Base-by-base conservation (phyloP, 2,113 vertebrate species). In the Casuarius casuarius region DNA sequence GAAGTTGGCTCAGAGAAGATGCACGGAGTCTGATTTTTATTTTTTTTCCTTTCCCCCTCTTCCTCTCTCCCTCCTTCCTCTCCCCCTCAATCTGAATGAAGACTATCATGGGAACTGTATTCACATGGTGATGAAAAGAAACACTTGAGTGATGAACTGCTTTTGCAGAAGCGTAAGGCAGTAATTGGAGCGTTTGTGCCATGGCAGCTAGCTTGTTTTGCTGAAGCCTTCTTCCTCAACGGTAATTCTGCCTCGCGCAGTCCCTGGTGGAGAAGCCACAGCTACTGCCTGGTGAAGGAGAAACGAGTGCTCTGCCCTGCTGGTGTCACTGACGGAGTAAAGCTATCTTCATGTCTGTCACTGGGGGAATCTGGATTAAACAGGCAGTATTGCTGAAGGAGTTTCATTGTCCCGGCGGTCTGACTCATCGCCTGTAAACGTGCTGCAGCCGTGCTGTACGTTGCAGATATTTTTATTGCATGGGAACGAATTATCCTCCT, bases 351-450 rank as follows among this genome's bases (percentile, higher is more conserved):
- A 42, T 91, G 94, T 87, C 94, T 91, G 61, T 80, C 70, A 18
- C 66, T 73, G 75, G 92, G 91, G 78, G 90, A 97, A 93, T 88
- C 96, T 97, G 97, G 91, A 96, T 97, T 97, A 94, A 91, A 94
- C 91, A 48, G 51, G 95, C 97, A 87, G 4, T 85, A 66, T 95
- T 94, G 90, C 97, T 95, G 90, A 95, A 96, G 95, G 97, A 97
- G 96, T 98, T 94, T 83, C 94, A 95, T 98, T 98, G 97, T 98
- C 96, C 97, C 95, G n/a, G 90, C 70, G 96, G 56, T 96, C 98
- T 98, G 98, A 98, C 96, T 98, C 98, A 98, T 98, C 95, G 86
- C 96, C 84, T 98, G 97, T 97, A 97, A 97, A 98, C 97, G 97
- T 92, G 90, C 97, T 97, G 98, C 97, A 98, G 97, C 97, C 97